Evolutionary conservation across 2,888 invertebrate species (phyloP), one percentile per base, ranked within the genome.

Genomic region (Tubulanus polymorphus): DNA sequence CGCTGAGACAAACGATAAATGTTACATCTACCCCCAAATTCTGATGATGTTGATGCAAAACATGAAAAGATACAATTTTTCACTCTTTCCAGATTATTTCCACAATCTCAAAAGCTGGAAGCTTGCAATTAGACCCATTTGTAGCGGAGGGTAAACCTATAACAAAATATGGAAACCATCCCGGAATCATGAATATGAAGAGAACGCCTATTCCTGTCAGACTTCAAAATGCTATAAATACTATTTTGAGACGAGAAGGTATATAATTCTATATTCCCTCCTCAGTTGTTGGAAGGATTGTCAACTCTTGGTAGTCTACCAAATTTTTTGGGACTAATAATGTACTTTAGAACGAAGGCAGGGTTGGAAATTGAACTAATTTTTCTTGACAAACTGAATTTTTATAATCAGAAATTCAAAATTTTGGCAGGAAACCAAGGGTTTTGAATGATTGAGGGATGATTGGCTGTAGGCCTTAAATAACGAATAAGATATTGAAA

Each of bases 171-270:
- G 62, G 58, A 48, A 37, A 45, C n/a, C 67, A 69, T 51, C 61
- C 63, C 8, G 69, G 69, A 10, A 41, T 61, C 6, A 57, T 66
- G 56, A 45, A 48, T 25, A 32, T 59, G 25, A 60, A 54, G 15
- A 51, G 48, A 15, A 48, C 62, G 8, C 27, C 30, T 0, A 23
- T 65, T 23, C 69, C 69, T 18, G 50, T 50, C 6, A 46, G 54
- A 5, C 54, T 67, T n/a, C 48, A 54, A n/a, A 61, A 57, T 29
- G 61, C 66, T 28, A 55, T 63, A 5, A 49, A 61, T 45, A 48
- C 51, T 8, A 37, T 66, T 25, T 32, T 67, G 28, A 60, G 62
- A 54, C 62, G 67, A 67, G 54, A 60, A 62, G 35, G 35, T 12
- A 32, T 32, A 32, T n/a, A 32, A 32, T 32, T n/a, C 35, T 32